These are phyloP conservation scores for Salarias fasciatus DNA, from an alignment of 2,797 vertebrate species.

Conservation along the genomic window DNA sequence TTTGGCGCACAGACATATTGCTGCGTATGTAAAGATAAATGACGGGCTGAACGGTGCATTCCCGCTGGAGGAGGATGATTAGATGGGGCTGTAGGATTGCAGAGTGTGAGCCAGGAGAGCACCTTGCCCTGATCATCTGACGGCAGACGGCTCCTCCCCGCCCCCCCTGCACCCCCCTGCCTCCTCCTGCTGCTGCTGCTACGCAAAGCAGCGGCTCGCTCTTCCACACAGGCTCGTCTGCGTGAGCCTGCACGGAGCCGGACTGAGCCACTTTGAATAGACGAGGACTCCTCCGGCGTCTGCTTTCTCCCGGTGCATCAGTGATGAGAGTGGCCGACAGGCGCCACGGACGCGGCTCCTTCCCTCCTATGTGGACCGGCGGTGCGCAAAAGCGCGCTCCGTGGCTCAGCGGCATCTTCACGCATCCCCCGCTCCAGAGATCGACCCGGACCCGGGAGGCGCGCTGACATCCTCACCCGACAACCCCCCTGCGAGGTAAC, in stretches of 20 bases:
- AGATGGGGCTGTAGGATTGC: too few species aligned
- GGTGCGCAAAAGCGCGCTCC: conserved; percentile 67
- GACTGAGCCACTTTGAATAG: conserved; percentile 59
- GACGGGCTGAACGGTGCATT: too few species aligned
- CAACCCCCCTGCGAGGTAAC: conserved; percentile 68
- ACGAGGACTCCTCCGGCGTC: conserved; percentile 61
- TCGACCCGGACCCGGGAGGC: conserved; percentile 48
- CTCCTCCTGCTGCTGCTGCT: conserved; percentile 52
- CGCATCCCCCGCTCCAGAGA: conserved; percentile 54
- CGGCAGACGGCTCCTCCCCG: conserved; percentile 24
- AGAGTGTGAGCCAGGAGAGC: conserved; percentile 44
- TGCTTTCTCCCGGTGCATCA: conserved; percentile 76
- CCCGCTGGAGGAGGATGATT: too few species aligned
- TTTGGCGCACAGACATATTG: too few species aligned
- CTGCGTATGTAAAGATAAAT: too few species aligned
- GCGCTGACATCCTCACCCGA: conserved; percentile 49
- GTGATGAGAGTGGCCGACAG: conserved; percentile 80
- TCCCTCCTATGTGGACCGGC: conserved; percentile 53
- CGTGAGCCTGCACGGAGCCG: conserved; percentile 31
- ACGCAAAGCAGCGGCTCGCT: conserved; percentile 41
- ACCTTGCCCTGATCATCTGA: conserved; percentile 76
- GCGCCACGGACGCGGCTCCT: conserved; percentile 54
- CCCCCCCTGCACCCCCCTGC: conserved; percentile 72
- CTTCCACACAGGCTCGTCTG: conserved; percentile 47
- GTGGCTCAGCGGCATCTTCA: conserved; percentile 39